Percentiles rank a stretch among this genome's conserved stretches.
phyloP scores from a whole-genome alignment of 35 echinoderm and acorn worm genomes.

The Strongylocentrotus purpuratus region DNA sequence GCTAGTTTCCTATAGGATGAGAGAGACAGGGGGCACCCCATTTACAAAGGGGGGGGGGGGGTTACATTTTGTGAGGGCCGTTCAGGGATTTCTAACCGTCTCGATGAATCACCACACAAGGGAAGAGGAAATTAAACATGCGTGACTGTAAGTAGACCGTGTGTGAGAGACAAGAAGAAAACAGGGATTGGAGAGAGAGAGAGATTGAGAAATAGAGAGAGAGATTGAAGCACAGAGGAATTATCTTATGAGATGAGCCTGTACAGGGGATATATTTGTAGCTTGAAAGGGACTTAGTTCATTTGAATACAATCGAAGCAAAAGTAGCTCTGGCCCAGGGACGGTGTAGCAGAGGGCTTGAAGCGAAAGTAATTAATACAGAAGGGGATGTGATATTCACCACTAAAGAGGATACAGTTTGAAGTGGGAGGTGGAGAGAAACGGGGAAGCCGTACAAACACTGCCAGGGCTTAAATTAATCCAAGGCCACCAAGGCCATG shows the following conservation, averaged over 20 bases:
- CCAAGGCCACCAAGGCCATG: too few species aligned
- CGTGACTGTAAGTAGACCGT: conserved; percentile 1
- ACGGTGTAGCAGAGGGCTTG: not conserved
- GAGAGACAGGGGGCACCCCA: not conserved
- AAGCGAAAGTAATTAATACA: conserved; percentile 4
- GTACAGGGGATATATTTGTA: not conserved
- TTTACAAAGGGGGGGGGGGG: not conserved
- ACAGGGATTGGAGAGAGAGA: not conserved
- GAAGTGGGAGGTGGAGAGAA: not conserved
- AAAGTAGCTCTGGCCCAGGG: not conserved
- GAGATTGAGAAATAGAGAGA: too few species aligned
- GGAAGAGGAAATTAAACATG: conserved; percentile 17
- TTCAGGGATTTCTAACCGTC: not conserved
- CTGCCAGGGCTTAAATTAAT: too few species aligned
- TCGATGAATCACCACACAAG: not conserved
- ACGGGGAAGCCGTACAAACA: not conserved
- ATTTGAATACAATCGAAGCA: conserved; percentile 12
- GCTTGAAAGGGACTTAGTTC: not conserved
- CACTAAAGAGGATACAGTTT: not conserved
- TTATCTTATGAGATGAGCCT: not conserved
- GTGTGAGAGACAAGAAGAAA: not conserved
- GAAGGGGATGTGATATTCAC: not conserved
- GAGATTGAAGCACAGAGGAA: not conserved
- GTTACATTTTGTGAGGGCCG: not conserved
- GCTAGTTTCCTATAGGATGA: not conserved